Conservation (phyloP, 2,888 invertebrate species). For the Conops quadrifasciatus region DNA sequence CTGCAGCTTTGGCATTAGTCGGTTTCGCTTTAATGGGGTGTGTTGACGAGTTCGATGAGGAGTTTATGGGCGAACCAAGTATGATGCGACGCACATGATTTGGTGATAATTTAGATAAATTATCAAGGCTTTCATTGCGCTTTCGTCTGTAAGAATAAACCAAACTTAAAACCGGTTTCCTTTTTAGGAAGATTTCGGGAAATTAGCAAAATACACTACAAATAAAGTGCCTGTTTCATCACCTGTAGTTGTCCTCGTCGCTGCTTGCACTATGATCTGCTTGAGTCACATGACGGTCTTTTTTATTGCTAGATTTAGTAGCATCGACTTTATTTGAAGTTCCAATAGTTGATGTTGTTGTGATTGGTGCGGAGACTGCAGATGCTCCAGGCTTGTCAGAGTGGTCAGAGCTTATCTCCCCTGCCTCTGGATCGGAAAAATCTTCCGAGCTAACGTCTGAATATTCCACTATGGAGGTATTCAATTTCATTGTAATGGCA, state of each 20-base stretch:
- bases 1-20: conserved; percentile 24
- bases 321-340: conserved; percentile 31
- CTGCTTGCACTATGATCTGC: conserved; percentile 44
- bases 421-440: conserved; percentile 88
- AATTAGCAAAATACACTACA: not conserved
- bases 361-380: conserved; percentile 17
- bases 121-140: conserved; percentile 53
- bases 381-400: conserved; percentile 37
- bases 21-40: conserved; percentile 16
- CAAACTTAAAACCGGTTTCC: not conserved
- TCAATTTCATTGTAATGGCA: conserved; percentile 19
- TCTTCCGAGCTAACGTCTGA: conserved; percentile 93
- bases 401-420: conserved; percentile 75
- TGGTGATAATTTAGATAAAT: conserved; percentile 55
- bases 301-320: conserved; percentile 43
- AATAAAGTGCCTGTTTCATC: conserved; percentile 15
- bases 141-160: conserved; percentile 47
- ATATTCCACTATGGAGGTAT: conserved; percentile 71
- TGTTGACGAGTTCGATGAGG: conserved; percentile 48
- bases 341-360: conserved; percentile 9
- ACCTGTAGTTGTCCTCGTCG: conserved; percentile 57
- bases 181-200: conserved; percentile 25
- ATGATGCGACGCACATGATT: conserved; percentile 55
- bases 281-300: conserved; percentile 39
- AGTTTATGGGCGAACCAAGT: conserved; percentile 56